Evolutionary conservation across 2,888 invertebrate genomes (phyloP), one percentile per base, ranked within the genome.

Genomic region (Dasysyrphus tricinctus): DNA sequence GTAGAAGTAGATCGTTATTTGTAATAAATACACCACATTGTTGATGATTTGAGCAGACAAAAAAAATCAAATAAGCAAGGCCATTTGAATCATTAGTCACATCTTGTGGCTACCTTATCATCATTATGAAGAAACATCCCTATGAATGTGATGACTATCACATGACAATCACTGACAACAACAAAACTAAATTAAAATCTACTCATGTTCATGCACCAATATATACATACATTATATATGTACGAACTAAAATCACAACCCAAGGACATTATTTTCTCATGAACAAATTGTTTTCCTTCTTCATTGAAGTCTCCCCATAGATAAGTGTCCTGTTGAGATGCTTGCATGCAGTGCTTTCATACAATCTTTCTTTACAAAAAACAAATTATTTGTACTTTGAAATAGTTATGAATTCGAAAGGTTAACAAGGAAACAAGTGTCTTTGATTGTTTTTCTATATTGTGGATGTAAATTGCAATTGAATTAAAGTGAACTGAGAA

Each of bases 121-220:
- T 37, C 12, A n/a, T 42, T 24, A 24, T 59, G 7, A 16, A 6
- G 24, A 51, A 51, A 51, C 5, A 24, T 51, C 37, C 37, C 34
- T 34, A n/a, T 34, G 34, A n/a, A 8, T 6, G 1, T 0, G 9
- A 32, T n/a, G 56, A 16, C 34, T 57, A 37, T 57, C 12, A 37
- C 16, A 39, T n/a, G 54, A 32, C 29, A 54, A 54, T 29, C 29
- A 54, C 29, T 29, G 59, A 19, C 59, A 59, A 24, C 24, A 24
- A 24, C 24, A 24, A 24, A 59, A 59, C 34, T 59, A 34, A 59
- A 59, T 59, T 59, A 59, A 59, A 37, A 34, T 16, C 57, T 34
- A 4, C 19, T 54, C 29, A 51, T 24, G 12, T 3, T 34, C 16
- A 39, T 19, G 19, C 19, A 34, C 11, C 16, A 32, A 24, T 24